Conservation (phyloP, 2,797 vertebrate species). For the Podarcis siculus region DNA sequence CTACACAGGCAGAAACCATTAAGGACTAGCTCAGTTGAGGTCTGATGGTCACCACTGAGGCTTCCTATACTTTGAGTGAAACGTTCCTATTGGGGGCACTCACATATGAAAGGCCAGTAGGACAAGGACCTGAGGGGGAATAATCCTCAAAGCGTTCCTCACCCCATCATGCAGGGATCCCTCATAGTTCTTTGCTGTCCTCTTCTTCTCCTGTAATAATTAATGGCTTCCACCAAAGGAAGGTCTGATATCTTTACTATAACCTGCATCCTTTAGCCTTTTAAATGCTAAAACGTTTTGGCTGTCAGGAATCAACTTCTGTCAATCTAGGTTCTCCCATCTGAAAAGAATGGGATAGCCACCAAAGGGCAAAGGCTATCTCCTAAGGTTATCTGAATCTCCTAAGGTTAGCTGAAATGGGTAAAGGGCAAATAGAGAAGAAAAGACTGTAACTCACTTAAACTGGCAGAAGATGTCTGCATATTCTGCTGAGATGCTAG, state of each 20-base stretch:
- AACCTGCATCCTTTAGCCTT: background rate
- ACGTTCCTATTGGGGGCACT: background rate
- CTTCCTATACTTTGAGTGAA: background rate
- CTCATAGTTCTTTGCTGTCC: background rate
- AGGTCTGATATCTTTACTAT: background rate
- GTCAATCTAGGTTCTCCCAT: background rate
- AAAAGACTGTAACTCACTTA: constrained; percentile 83
- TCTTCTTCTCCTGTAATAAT: background rate
- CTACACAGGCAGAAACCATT: too few relatives aligned
- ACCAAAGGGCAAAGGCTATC: too few relatives aligned
- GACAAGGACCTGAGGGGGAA: background rate
- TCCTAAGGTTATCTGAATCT: too few relatives aligned
- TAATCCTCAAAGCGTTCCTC: background rate
- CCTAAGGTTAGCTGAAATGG: background rate
- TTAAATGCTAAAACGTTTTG: background rate
- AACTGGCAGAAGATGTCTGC: constrained; percentile 99
- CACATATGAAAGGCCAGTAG: background rate
- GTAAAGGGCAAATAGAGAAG: background rate
- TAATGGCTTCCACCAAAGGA: background rate
- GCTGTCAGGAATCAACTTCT: too few relatives aligned
- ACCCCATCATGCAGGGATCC: background rate
- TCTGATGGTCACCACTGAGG: background rate
- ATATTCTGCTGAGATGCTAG: constrained; percentile 96
- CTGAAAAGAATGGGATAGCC: background rate
- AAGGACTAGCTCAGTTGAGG: background rate